Percentiles rank a stretch among this genome's conserved stretches.
Conservation (phyloP, 2,113 vertebrate species). For the Phasianus colchicus region DNA sequence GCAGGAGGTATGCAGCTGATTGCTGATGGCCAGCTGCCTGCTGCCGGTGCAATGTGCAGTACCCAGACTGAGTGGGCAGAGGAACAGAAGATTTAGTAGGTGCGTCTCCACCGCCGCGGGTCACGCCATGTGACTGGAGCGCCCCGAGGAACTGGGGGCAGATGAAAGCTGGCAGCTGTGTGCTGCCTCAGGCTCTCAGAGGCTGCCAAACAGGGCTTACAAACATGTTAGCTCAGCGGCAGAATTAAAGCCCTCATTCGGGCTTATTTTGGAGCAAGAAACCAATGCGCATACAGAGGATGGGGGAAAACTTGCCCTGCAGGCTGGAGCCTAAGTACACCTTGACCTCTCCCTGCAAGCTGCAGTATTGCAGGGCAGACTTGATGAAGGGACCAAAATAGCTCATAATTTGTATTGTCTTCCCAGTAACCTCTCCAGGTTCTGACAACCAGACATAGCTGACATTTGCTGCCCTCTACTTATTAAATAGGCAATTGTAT, state of each 20-base stretch:
- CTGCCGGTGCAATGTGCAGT: slow-evolving; percentile 16
- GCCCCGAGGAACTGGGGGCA: slow-evolving; percentile 60
- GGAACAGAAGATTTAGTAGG: slow-evolving; percentile 35
- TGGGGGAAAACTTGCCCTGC: slow-evolving; percentile 24
- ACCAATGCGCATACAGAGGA: neutral
- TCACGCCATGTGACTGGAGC: slow-evolving; percentile 16
- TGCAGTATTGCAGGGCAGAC: neutral
- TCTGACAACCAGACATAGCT: slow-evolving; percentile 21
- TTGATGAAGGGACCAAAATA: neutral
- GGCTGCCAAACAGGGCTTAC: slow-evolving; percentile 62
- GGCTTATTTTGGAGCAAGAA: slow-evolving; percentile 26
- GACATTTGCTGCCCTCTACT: slow-evolving; percentile 63
- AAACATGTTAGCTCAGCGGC: slow-evolving; percentile 51
- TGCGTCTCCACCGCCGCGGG: neutral
- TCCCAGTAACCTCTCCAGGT: slow-evolving; percentile 10
- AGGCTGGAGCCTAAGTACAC: slow-evolving; percentile 26
- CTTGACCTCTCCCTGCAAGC: slow-evolving; percentile 45
- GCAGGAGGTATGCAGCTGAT: slow-evolving; percentile 30
- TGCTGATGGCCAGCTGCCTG: slow-evolving; percentile 34
- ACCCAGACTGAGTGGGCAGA: slow-evolving; percentile 37
- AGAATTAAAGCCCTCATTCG: slow-evolving; percentile 37
- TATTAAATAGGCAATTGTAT: slow-evolving; percentile 37
- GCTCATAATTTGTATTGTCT: neutral
- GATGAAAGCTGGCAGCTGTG: slow-evolving; percentile 74
- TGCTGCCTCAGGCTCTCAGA: slow-evolving; percentile 15